Percentiles rank a stretch among this genome's conserved stretches.
Conservation (phyloP, 2,888 invertebrate species). For the Tachina lurida region DNA sequence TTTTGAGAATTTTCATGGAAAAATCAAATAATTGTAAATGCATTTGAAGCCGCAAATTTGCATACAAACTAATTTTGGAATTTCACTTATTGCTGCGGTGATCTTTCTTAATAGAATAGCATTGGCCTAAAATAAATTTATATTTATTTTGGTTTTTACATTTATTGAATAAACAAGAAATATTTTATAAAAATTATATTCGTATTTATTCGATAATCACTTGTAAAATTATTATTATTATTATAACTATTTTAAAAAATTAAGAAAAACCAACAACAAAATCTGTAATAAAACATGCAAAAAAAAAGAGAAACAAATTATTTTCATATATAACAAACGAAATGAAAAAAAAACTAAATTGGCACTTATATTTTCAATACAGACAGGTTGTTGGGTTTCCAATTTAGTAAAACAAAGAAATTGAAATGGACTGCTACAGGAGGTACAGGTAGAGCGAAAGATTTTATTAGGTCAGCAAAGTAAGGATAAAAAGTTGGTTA, state of each 20-base stretch:
- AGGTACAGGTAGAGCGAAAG: neutral
- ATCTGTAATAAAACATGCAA: slow-evolving; percentile 64
- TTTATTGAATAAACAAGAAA: slow-evolving; percentile 25
- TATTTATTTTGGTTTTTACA: slow-evolving; percentile 19
- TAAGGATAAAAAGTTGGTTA: neutral
- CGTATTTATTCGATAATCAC: slow-evolving; percentile 65
- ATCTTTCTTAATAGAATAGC: slow-evolving; percentile 4
- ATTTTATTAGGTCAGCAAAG: neutral
- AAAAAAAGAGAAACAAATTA: slow-evolving; percentile 57
- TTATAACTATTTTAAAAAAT: slow-evolving; percentile 48
- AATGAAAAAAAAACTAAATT: slow-evolving; percentile 52
- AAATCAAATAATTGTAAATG: slow-evolving; percentile 32
- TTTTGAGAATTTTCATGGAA: slow-evolving; percentile 13
- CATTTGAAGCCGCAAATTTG: neutral
- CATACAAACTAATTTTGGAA: slow-evolving; percentile 26
- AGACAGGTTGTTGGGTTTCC: slow-evolving; percentile 8
- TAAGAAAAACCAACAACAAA: slow-evolving; percentile 52
- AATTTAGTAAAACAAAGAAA: neutral
- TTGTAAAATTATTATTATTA: slow-evolving; percentile 65
- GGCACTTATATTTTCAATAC: slow-evolving; percentile 51
- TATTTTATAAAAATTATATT: slow-evolving; percentile 58
- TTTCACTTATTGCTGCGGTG: slow-evolving; percentile 62
- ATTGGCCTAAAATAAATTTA: slow-evolving; percentile 26
- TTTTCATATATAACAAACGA: slow-evolving; percentile 69
- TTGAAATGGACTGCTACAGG: neutral